phyloP scores from a whole-genome alignment of 2,113 vertebrate genomes.

The Colistium nudipinnis region DNA sequence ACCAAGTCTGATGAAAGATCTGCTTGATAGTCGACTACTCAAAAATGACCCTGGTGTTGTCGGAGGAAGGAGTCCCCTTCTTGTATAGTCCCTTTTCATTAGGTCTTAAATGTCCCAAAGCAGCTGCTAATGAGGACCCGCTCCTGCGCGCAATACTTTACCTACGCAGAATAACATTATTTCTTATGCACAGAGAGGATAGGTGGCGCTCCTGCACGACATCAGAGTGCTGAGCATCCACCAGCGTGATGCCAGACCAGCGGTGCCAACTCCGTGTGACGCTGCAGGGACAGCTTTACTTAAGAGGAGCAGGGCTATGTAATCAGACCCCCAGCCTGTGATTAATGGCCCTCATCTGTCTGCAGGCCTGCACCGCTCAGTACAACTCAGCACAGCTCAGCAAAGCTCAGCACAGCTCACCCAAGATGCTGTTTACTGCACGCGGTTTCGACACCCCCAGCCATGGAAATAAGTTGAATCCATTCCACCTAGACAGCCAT shows the following conservation, averaged over 20 bases:
- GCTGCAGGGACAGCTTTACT: slow-evolving; percentile 78
- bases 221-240: slow-evolving; percentile 56
- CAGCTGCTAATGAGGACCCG: neutral
- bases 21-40: neutral
- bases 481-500: slow-evolving; percentile 66
- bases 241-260: slow-evolving; percentile 54
- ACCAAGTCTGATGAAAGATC: neutral
- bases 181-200: slow-evolving; percentile 11
- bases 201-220: slow-evolving; percentile 34
- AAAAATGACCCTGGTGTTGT: neutral
- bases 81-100: neutral
- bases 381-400: slow-evolving; percentile 61
- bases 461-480: slow-evolving; percentile 73
- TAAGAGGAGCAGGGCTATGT: slow-evolving; percentile 71
- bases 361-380: slow-evolving; percentile 61
- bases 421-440: slow-evolving; percentile 72
- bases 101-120: neutral
- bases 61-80: neutral
- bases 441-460: slow-evolving; percentile 54
- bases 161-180: slow-evolving; percentile 24
- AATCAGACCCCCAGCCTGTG: slow-evolving; percentile 79
- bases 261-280: slow-evolving; percentile 54
- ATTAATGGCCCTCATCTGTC: slow-evolving; percentile 80
- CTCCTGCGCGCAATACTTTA: slow-evolving; percentile 16
- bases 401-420: slow-evolving; percentile 68